Evolutionary conservation across 2,113 vertebrate genomes (phyloP), one percentile per base, ranked within the genome.

Genomic region (Australoheros scitulus): DNA sequence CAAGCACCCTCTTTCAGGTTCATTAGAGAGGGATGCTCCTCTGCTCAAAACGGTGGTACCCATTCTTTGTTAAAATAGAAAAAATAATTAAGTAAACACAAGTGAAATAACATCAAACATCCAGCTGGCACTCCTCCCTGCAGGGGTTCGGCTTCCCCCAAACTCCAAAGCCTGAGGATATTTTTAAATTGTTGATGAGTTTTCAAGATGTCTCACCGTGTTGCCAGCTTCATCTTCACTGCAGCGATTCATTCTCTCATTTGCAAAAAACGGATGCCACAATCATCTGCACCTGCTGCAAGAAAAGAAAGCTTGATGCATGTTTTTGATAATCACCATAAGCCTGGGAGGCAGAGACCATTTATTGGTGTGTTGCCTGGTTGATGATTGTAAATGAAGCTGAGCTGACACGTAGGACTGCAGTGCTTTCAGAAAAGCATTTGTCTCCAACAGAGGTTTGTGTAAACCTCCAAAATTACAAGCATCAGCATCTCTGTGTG

Each of bases 361-460:
- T 86, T 87, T 80, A 76, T 80, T 80, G 58, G 74, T 81, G 76
- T 76, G 41, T 74, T 87, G 77, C 47, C 74, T 5, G 5, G 77
- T 15, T 86, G 70, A 74, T 87, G 76, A 80, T 85, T 87, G 72
- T 83, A 78, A 91, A 89, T 87, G 43, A 88, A 84, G 60, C 78
- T 80, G 75, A 91, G 29, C 64, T 81, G 77, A 88, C 89, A 87
- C 56, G 34, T 80, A 80, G 50, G 77, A 90, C 83, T 90, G 88
- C 85, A 86, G 87, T 59, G 61, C 63, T 85, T 78, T 86, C 78
- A 83, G 63, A 26, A 74, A 57, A 84, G 50, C 74, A 58, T 72
- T 58, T 24, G 43, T 60, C 38, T 93, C 32, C 14, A 57, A 32
- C 77, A 76, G 76, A 79, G 65, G 65, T 77, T 87, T 81, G 61